Base-by-base conservation (phyloP, 2,888 invertebrate species). In the Epiperipatus broadwayi region DNA sequence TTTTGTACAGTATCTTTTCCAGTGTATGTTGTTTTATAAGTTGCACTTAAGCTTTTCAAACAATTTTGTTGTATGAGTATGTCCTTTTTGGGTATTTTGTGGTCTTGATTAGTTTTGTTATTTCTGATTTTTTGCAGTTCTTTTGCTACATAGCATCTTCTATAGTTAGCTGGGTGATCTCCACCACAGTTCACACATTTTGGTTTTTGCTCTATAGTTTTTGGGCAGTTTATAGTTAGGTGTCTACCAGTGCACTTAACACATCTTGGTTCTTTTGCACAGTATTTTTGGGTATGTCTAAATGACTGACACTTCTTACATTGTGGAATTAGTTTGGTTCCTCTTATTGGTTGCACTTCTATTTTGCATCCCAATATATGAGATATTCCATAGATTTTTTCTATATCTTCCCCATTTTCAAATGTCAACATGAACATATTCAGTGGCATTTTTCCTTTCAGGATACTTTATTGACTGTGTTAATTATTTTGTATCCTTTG, bases 161-260 rank as follows among this genome's bases (percentile, higher is more conserved):
- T 29, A 5, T 29, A 29, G 29, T 29, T 29, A 29, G 29, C 29
- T 5, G 29, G 29, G 7, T 29, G 29, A 5, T 14, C 14, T 29
- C 16, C 29, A 15, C 7, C 29, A 5, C 29, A 29, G 7, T 5
- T 29, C 29, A 29, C 29, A 5, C 29, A 29, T 29, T 5, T 29
- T 4, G 29, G 4, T 16, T 29, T 4, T 5, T 29, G 29, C 3
- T 29, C 7, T 3, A 3, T 16, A 5, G 29, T 4, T 29, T 29
- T 29, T 5, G 3, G 14, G 5, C 29, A 29, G 7, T 29, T 3
- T 4, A 4, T 5, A 14, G 29, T 29, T 14, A 3, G 29, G 7
- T 29, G 29, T 16, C 16, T 29, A 4, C 29, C 29, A 4, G 29
- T 5, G 5, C 29, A 29, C 7, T 29, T 5, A 4, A 29, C 29